phyloP scores from a whole-genome alignment of 2,113 vertebrate genomes.

The Jaculus jaculus region DNA sequence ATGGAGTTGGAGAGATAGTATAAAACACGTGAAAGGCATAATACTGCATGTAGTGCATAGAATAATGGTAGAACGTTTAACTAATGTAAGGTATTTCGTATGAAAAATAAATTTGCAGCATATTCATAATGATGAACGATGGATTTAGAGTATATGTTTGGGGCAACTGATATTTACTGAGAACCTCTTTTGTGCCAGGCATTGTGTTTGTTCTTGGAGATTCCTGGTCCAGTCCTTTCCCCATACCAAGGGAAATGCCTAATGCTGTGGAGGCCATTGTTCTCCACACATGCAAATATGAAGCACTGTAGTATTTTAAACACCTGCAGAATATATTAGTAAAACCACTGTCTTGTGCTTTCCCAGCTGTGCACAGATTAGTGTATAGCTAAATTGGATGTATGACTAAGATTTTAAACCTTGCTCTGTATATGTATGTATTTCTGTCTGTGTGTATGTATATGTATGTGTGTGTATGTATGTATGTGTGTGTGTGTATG shows the following conservation, averaged over 20 bases:
- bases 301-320: background rate
- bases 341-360: background rate
- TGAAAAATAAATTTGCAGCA: slow-evolving; percentile 6
- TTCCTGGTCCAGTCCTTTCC: background rate
- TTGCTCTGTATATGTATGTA: background rate
- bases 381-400: slow-evolving; percentile 21
- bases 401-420: background rate
- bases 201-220: background rate
- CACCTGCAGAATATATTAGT: background rate
- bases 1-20: background rate
- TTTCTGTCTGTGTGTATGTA: too few relatives aligned
- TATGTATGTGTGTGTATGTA: background rate
- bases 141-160: background rate
- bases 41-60: background rate
- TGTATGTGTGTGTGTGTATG: too few relatives aligned
- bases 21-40: background rate
- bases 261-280: background rate
- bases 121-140: background rate
- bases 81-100: background rate
- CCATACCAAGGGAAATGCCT: background rate
- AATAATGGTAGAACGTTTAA: background rate
- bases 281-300: background rate
- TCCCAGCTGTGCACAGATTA: background rate
- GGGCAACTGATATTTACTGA: background rate
- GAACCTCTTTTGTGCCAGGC: background rate